phyloP scores from a whole-genome alignment of 2,797 vertebrate species.

The Astyanax mexicanus region DNA sequence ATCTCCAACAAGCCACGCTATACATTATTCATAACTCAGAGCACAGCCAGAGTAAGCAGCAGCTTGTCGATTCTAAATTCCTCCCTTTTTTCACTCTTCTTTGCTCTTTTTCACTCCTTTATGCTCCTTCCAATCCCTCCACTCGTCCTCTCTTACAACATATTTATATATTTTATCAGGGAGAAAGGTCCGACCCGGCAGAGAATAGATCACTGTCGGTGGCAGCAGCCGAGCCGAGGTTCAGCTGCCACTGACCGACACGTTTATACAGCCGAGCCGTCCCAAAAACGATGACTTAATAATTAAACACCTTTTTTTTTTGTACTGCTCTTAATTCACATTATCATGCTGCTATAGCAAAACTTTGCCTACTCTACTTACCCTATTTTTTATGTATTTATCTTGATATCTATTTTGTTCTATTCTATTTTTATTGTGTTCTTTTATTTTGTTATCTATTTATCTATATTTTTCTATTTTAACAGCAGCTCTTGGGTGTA shows the following conservation, averaged over 20 bases:
- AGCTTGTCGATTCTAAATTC: slow-evolving; percentile 79
- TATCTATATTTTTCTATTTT: no score
- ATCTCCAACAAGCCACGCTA: slow-evolving; percentile 75
- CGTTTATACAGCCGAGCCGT: slow-evolving; percentile 53
- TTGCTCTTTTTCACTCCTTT: no score
- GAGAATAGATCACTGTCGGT: slow-evolving; percentile 73
- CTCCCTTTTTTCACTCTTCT: no score
- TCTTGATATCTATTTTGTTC: no score
- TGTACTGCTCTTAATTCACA: no score
- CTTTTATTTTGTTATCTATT: no score
- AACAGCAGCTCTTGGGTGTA: no score
- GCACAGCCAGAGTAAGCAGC: slow-evolving; percentile 76
- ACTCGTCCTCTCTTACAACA: slow-evolving; percentile 60
- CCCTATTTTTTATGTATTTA: no score
- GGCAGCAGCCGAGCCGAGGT: slow-evolving; percentile 41
- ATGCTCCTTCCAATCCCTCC: slow-evolving; percentile 50
- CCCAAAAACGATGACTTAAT: slow-evolving; percentile 23
- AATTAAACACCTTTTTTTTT: no score
- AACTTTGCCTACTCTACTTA: no score
- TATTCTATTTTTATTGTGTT: no score
- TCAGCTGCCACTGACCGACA: slow-evolving; percentile 61
- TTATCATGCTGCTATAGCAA: no score
- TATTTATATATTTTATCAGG: slow-evolving; percentile 71
- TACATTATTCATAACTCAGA: slow-evolving; percentile 82
- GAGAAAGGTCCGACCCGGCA: slow-evolving; percentile 76